Evolutionary conservation across 2,113 vertebrate species (phyloP).

Genomic region (Tyto alba): DNA sequence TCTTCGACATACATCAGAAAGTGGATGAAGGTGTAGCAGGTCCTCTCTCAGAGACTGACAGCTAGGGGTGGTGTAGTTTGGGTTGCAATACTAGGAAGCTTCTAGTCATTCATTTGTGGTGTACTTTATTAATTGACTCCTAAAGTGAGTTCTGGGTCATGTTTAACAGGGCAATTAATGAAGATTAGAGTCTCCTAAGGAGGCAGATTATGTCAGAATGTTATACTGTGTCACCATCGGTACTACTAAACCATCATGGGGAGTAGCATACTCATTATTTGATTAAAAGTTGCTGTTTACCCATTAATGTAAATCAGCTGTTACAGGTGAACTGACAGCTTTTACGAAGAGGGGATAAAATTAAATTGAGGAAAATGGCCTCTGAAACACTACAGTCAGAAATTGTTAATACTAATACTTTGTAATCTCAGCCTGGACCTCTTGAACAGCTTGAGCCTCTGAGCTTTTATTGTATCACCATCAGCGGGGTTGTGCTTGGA

Average conservation of each 20-base stretch:
- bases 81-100: not conserved
- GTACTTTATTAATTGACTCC: not conserved
- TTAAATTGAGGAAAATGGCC: not conserved
- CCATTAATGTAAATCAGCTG: not conserved
- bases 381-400: not conserved
- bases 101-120: not conserved
- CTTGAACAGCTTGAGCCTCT: not conserved
- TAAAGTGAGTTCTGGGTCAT: not conserved
- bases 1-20: not conserved
- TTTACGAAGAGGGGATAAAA: not conserved
- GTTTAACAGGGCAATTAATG: not conserved
- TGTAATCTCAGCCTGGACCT: not conserved
- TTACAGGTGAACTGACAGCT: not conserved
- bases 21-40: not conserved
- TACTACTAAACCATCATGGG: not conserved
- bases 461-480: not conserved
- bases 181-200: not conserved
- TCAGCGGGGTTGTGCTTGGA: not conserved
- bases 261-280: not conserved
- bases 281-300: constrained; percentile 11
- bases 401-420: not conserved
- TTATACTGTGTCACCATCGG: not conserved
- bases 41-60: not conserved
- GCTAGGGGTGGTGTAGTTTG: not conserved
- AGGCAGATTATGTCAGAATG: not conserved